Conservation (phyloP, 2,113 vertebrate species). For the Poeciliopsis turrubarensis region DNA sequence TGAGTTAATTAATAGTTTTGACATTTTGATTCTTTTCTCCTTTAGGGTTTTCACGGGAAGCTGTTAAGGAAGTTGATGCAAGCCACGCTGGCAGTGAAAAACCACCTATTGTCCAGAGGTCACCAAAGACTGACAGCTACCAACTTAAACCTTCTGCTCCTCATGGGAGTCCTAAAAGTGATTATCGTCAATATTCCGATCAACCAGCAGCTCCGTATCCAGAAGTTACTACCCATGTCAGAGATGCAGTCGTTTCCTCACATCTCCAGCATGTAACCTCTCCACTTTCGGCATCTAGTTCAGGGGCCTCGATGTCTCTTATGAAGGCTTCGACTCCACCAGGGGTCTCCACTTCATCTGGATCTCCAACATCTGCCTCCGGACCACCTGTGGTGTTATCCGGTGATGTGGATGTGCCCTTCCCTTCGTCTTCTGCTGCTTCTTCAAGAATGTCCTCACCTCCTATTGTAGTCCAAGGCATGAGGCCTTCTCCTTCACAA, state of each 20-base stretch:
- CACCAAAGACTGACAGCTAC: constrained; percentile 59
- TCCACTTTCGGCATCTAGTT: constrained; percentile 43
- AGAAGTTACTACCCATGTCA: constrained; percentile 51
- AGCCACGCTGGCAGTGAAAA: constrained; percentile 71
- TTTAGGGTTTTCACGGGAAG: constrained; percentile 67
- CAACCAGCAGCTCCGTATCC: constrained; percentile 46
- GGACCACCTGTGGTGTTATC: constrained; percentile 27
- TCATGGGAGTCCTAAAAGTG: constrained; percentile 44
- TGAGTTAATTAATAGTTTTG: background rate
- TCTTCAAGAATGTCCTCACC: constrained; percentile 58
- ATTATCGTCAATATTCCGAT: constrained; percentile 57
- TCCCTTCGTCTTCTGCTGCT: constrained; percentile 39
- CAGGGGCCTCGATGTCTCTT: constrained; percentile 29
- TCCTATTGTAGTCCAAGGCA: constrained; percentile 50
- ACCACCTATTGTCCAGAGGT: constrained; percentile 45
- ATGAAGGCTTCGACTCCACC: constrained; percentile 40
- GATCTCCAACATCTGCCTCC: constrained; percentile 32
- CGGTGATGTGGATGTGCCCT: constrained; percentile 31
- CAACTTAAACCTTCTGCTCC: constrained; percentile 51
- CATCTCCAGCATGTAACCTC: constrained; percentile 44
- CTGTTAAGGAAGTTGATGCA: constrained; percentile 68
- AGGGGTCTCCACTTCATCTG: constrained; percentile 36
- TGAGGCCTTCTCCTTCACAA: constrained; percentile 38
- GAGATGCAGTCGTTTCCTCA: constrained; percentile 54
- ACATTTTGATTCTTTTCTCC: constrained; percentile 12